Conservation (phyloP, 1,140 invertebrate genomes). For the Drosophila rhopaloa region DNA sequence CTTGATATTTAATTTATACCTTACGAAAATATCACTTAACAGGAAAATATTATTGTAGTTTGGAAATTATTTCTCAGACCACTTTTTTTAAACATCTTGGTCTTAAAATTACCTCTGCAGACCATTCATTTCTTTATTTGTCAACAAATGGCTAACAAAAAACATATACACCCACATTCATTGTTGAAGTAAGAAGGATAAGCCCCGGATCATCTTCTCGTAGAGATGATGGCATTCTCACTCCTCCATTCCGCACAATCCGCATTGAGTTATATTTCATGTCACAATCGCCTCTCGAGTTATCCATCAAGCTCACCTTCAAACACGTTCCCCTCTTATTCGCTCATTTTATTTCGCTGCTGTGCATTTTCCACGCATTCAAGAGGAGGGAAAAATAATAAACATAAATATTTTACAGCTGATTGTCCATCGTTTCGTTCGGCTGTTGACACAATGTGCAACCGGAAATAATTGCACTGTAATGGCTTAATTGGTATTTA, state of each 20-base stretch:
- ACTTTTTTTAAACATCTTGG: too few species aligned
- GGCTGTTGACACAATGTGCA: constrained; percentile 42
- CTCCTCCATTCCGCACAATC: constrained; percentile 2
- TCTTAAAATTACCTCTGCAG: too few species aligned
- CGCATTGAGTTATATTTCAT: constrained; percentile 53
- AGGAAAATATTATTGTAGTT: too few species aligned
- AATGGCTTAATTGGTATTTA: constrained; percentile 81
- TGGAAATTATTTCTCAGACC: too few species aligned
- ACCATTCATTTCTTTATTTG: too few species aligned
- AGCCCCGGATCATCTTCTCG: constrained; percentile 11
- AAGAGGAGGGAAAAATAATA: constrained; percentile 41
- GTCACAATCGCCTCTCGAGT: constrained; percentile 48
- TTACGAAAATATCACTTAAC: too few species aligned
- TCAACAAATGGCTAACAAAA: background rate
- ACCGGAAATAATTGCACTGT: constrained; percentile 65
- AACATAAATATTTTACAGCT: constrained; percentile 45
- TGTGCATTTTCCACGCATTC: constrained; percentile 38
- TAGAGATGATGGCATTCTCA: background rate
- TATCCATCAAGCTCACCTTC: constrained; percentile 59
- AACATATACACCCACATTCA: background rate
- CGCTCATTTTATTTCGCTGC: background rate
- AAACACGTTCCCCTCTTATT: constrained; percentile 11
- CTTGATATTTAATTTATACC: too few species aligned
- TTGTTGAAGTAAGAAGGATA: background rate
- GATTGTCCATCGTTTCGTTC: constrained; percentile 34